phyloP scores from a whole-genome alignment of 1,140 invertebrate genomes.

The Caenorhabditis inopinata region DNA sequence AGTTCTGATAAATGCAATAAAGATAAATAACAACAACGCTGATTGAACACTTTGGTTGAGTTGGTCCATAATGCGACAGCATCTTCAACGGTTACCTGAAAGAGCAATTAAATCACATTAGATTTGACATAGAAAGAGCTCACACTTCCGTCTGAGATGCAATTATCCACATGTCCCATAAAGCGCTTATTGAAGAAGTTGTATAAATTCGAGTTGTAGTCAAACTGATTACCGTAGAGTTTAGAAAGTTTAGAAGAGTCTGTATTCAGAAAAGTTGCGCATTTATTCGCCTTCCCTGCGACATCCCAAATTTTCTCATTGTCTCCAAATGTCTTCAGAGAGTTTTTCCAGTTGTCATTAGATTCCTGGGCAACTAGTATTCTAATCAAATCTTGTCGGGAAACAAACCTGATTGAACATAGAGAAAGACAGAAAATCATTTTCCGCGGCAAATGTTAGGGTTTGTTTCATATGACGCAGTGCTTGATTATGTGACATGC shows the following conservation, averaged over 20 bases:
- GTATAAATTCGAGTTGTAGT: neutral
- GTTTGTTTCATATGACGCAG: neutral
- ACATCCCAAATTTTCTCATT: neutral
- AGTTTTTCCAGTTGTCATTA: neutral
- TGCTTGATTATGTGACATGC: constrained; percentile 19
- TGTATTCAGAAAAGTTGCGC: neutral
- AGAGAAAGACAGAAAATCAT: neutral
- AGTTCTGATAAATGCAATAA: neutral
- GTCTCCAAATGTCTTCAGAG: neutral
- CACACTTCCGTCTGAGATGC: neutral
- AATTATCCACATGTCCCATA: neutral
- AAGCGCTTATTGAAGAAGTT: neutral
- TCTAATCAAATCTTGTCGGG: no score
- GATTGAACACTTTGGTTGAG: neutral
- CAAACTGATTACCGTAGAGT: neutral
- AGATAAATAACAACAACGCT: neutral
- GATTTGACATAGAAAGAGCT: neutral
- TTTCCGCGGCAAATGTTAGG: neutral
- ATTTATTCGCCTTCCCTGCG: neutral
- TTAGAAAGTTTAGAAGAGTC: neutral
- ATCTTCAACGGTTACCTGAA: constrained; percentile 8
- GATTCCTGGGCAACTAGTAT: neutral
- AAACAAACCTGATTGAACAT: constrained; percentile 17
- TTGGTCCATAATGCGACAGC: neutral
- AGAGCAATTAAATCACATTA: neutral